phyloP scores from a whole-genome alignment of 2,113 vertebrate genomes.

The Peromyscus maniculatus region DNA sequence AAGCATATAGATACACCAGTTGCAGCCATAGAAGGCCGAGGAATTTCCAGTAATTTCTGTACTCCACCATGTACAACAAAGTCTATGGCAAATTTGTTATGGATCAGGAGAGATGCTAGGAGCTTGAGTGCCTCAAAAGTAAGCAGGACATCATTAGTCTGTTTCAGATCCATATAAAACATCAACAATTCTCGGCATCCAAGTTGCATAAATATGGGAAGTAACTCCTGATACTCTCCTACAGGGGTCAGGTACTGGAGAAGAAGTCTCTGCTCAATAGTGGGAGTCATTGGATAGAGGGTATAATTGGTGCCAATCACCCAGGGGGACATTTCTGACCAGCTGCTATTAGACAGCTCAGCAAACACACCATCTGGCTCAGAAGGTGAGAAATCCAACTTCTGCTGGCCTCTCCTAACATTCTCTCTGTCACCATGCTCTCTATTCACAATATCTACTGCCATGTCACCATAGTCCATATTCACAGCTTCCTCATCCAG shows the following conservation, averaged over 20 bases:
- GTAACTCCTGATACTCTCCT: constrained; percentile 98
- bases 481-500: too few relatives aligned
- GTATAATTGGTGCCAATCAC: too few relatives aligned
- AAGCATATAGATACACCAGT: constrained; percentile 99
- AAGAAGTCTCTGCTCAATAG: constrained; percentile 98
- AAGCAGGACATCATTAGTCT: constrained; percentile 97
- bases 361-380: too few relatives aligned
- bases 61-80: constrained; percentile 99
- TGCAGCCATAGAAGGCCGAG: constrained; percentile 98
- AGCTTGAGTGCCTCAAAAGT: constrained; percentile 99
- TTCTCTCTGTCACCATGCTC: too few relatives aligned
- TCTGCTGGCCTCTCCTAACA: too few relatives aligned
- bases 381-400: too few relatives aligned
- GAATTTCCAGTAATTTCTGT: constrained; percentile 98
- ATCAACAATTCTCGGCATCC: constrained; percentile 97
- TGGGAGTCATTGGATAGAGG: constrained; percentile 96
- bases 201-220: constrained; percentile 99
- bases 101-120: constrained; percentile 97
- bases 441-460: too few relatives aligned
- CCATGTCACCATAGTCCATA: too few relatives aligned
- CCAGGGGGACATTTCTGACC: too few relatives aligned
- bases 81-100: constrained; percentile 99
- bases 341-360: too few relatives aligned
- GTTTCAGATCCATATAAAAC: constrained; percentile 98
- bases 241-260: constrained; percentile 98